Evolutionary conservation across 1,140 invertebrate genomes (phyloP).

Genomic region (Cryptotermes secundus): DNA sequence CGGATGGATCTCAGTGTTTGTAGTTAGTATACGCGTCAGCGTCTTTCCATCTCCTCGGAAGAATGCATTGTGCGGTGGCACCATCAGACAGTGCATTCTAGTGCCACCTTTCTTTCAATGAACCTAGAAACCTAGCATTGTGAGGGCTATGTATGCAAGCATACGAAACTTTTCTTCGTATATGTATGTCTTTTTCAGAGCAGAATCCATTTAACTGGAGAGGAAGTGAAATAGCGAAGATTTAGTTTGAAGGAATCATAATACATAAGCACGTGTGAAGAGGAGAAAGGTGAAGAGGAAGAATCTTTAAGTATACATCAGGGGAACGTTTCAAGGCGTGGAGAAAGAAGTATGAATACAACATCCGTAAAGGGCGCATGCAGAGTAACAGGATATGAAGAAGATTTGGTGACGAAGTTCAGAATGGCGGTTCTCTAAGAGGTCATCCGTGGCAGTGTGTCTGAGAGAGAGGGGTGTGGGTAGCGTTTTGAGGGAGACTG

Average conservation of each 20-base stretch:
- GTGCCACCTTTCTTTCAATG: neutral
- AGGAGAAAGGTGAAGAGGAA: neutral
- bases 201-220: neutral
- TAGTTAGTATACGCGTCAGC: no score
- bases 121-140: no score
- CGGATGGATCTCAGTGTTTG: no score
- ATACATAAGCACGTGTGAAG: constrained; percentile 9
- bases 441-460: neutral
- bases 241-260: constrained; percentile 2
- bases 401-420: neutral
- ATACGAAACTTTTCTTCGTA: neutral
- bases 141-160: neutral
- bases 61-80: neutral
- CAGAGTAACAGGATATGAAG: neutral
- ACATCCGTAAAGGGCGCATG: neutral
- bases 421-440: neutral
- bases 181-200: neutral
- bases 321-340: neutral
- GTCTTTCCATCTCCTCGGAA: no score
- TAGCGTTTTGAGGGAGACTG: neutral
- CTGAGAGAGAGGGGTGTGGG: neutral
- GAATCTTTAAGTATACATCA: neutral
- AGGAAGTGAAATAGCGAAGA: neutral
- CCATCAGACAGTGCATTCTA: neutral
- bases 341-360: constrained; percentile 8